Conservation (phyloP, 2,113 vertebrate genomes). For the Orthonyx spaldingii region DNA sequence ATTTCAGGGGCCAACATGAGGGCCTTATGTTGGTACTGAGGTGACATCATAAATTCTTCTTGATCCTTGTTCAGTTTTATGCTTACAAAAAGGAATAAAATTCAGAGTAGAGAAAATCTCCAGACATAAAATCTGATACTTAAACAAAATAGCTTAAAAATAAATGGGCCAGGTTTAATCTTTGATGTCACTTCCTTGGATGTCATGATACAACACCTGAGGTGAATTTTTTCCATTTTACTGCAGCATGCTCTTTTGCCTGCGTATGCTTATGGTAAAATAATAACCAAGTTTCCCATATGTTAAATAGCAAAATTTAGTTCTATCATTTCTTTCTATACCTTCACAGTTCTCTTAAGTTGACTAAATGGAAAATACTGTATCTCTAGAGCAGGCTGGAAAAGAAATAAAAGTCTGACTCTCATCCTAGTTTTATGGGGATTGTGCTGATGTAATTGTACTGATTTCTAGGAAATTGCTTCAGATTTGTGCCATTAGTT, state of each 20-base stretch:
- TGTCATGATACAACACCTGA: slow-evolving; percentile 51
- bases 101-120: neutral
- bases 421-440: slow-evolving; percentile 1
- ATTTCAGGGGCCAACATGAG: neutral
- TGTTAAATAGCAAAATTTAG: slow-evolving; percentile 54
- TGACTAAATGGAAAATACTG: slow-evolving; percentile 40
- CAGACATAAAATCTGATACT: slow-evolving; percentile 40
- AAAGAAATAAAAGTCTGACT: slow-evolving; percentile 53
- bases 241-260: slow-evolving; percentile 15
- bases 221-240: slow-evolving; percentile 47
- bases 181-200: slow-evolving; percentile 54
- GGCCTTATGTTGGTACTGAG: neutral
- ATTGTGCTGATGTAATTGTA: slow-evolving; percentile 13
- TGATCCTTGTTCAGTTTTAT: neutral
- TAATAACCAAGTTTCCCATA: slow-evolving; percentile 44
- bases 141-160: slow-evolving; percentile 21
- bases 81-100: neutral
- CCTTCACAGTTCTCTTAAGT: slow-evolving; percentile 33
- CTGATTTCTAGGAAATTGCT: slow-evolving; percentile 42
- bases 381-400: slow-evolving; percentile 32
- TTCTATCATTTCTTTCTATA: slow-evolving; percentile 42
- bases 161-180: slow-evolving; percentile 25
- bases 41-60: neutral
- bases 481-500: slow-evolving; percentile 34
- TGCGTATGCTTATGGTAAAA: slow-evolving; percentile 33